Base-by-base conservation (phyloP, 2,797 vertebrate species). In the Manis crassicaudata region DNA sequence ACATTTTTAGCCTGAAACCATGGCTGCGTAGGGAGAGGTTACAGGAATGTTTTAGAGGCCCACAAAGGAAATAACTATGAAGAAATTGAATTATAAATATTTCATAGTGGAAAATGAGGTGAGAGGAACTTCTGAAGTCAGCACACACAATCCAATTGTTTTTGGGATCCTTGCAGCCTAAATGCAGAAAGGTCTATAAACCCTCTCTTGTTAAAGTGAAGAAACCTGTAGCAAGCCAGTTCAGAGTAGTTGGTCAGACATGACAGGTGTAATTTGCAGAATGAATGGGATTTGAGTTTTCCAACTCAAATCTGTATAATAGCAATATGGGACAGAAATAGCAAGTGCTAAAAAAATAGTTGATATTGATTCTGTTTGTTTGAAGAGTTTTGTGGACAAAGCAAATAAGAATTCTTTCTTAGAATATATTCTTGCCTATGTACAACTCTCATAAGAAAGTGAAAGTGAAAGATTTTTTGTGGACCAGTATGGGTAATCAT, bases 101-200 rank as follows among this genome's bases (percentile, higher is more conserved):
- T 60, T 60, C 9, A 2, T n/a, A 54, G 21, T 16, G 14, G 32
- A 7, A 76, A 76, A 94, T 43, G 29, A 80, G 11, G 8, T 52
- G 20, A n/a, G 21, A 79, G 37, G 27, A 72, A 46, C 32, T 72
- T 92, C 72, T 79, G n/a, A 96, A 83, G 82, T 91, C 70, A 72
- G 46, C 17, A 88, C 20, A 0, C 32, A 60, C 27, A 52, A 27
- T 7, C 52, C 5, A 67, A 72, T 86, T 67, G 29, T 56, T 79
- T 93, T 25, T 11, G 6, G 12, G 20, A 8, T 40, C 7, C 35
- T 67, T 65, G 58, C n/a, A 81, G n/a, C 18, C n/a, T 35, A 40
- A 77, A 32, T 75, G 27, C 32, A 79, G 72, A 46, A 75, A 72
- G 43, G 35, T 76, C 32, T 54, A 50, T 68, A 81, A 87, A 16